Evolutionary conservation across 2,888 invertebrate genomes (phyloP), one percentile per base, ranked within the genome.

Genomic region (Timandra comae): DNA sequence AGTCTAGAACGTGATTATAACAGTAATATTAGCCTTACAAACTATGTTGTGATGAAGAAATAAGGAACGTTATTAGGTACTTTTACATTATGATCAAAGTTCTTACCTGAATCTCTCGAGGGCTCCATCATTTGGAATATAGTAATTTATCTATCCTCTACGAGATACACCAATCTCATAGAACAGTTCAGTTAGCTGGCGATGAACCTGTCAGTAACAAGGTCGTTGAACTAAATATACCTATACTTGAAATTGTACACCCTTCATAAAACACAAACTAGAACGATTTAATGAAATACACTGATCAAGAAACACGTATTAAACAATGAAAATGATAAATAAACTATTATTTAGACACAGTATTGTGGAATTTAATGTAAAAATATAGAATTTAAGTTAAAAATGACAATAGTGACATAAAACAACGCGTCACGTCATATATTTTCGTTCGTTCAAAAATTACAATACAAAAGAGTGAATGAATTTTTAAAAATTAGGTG

Each of bases 171-270:
- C 75, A 81, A 81, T 84, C 79, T 82, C 78, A 73, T 84, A 75
- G 68, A 78, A 69, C 63, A 75, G 63, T 76, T 74, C 68, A 72
- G 76, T 74, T 65, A n/a, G 76, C 75, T 66, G 63, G 77, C 74
- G 80, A 82, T 82, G 84, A 80, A 82, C 85, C 85, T 85, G 85
- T 84, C 85, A 85, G 82, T 71, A 85, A 80, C 84, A 85, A 85
- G 85, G 85, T 85, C 85, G 80, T 74, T 85, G 85, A 85, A 85
- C 85, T 84, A 84, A 82, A 85, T 85, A 80, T 82, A 82, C 80
- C 75, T 81, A 78, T 67, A 70, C 62, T 63, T 70, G 65, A 66
- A 68, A 67, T 63, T 67, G 65, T 63, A 70, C 64, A 71, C 66
- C 53, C 56, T 59, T 55, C 41, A 38, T 45, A 53, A 51, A 50